These are phyloP conservation scores for Formica aserva DNA, from an alignment of 2,888 invertebrate genomes.

Conservation along the genomic window DNA sequence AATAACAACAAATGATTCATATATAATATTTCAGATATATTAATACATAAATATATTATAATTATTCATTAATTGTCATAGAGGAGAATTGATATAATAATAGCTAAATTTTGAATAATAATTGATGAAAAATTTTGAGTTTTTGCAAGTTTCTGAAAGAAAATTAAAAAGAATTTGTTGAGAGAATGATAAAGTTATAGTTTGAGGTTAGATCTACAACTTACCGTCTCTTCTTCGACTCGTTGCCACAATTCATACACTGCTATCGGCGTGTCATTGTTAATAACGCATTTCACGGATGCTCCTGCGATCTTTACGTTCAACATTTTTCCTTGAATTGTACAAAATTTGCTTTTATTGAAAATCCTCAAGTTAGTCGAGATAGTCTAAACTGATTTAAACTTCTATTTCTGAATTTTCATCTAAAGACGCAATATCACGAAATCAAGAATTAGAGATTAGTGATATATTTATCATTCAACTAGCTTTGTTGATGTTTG, in stretches of 20 bases:
- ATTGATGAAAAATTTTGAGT: no score
- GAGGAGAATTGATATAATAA: neutral
- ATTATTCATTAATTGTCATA: neutral
- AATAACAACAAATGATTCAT: slow-evolving; percentile 39
- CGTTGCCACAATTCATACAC: slow-evolving; percentile 58
- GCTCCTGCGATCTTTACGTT: slow-evolving; percentile 67
- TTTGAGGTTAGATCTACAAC: slow-evolving; percentile 22
- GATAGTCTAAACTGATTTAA: no score
- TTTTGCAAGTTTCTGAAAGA: neutral
- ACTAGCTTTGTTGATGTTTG: no score
- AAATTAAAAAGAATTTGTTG: neutral
- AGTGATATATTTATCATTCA: no score
- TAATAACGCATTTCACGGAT: slow-evolving; percentile 54
- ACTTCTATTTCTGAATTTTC: neutral
- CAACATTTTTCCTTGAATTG: slow-evolving; percentile 68
- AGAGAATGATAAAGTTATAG: slow-evolving; percentile 57
- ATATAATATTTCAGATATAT: neutral
- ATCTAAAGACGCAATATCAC: no score
- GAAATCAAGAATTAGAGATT: no score
- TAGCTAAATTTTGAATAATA: neutral
- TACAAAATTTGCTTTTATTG: neutral
- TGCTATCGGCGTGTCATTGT: slow-evolving; percentile 39
- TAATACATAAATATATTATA: slow-evolving; percentile 4
- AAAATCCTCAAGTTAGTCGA: no score
- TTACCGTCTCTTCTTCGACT: slow-evolving; percentile 70